phyloP scores from a whole-genome alignment of 2,888 invertebrate species.

The Trachelus troglodyta region DNA sequence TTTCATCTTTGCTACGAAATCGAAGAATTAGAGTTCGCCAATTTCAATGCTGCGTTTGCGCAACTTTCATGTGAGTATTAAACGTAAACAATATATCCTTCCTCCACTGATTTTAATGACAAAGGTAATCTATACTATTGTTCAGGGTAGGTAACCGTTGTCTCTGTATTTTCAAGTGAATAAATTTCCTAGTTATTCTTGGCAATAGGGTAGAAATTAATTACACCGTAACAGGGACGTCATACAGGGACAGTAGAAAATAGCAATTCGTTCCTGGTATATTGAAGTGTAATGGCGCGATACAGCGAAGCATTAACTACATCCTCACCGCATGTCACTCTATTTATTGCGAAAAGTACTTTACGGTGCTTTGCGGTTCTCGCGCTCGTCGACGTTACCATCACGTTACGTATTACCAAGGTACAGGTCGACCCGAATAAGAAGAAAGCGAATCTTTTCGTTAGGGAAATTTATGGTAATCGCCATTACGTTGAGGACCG shows the following conservation, averaged over 20 bases:
- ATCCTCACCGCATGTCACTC: not conserved
- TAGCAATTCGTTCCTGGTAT: not conserved
- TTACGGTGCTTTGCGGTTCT: not conserved
- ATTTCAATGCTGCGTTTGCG: conserved; percentile 80
- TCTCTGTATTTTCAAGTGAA: not conserved
- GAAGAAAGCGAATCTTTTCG: not conserved
- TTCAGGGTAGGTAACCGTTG: not conserved
- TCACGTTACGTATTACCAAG: not conserved
- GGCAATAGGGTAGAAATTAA: not conserved
- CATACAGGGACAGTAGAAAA: not conserved
- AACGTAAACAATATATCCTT: not conserved
- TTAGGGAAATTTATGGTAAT: not conserved
- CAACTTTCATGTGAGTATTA: conserved; percentile 76
- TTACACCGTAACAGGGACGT: not conserved
- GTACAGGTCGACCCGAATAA: not conserved
- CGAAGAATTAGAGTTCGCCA: conserved; percentile 67
- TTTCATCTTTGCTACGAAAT: conserved; percentile 66
- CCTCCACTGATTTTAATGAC: not conserved
- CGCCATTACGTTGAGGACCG: not conserved
- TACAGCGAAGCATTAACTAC: not conserved
- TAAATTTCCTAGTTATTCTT: not conserved
- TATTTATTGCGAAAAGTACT: not conserved
- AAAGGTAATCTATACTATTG: not conserved
- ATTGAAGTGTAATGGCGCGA: not conserved
- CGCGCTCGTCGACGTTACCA: not conserved